Conservation (phyloP, 2,888 invertebrate species). For the Pachycephus smyrnensis region DNA sequence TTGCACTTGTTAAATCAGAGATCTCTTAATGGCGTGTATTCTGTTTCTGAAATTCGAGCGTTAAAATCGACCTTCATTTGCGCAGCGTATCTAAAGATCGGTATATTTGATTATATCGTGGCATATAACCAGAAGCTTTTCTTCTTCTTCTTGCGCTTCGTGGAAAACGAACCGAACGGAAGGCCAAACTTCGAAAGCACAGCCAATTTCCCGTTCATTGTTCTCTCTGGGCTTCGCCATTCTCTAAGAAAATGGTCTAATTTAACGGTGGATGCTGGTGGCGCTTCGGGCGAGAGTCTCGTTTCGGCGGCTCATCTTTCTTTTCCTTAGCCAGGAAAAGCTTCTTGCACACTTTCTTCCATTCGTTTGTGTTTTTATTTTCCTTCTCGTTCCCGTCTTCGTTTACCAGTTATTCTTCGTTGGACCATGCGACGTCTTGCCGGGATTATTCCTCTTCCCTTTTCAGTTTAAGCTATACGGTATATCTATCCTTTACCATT, state of each 20-base stretch:
- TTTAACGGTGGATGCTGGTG: background rate
- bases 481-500: background rate
- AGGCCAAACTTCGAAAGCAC: constrained; percentile 24
- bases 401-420: background rate
- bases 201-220: constrained; percentile 28
- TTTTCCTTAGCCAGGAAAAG: background rate
- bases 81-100: background rate
- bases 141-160: background rate
- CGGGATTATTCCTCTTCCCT: background rate
- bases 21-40: too few species aligned
- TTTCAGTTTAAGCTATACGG: background rate
- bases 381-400: background rate
- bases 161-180: background rate
- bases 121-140: background rate
- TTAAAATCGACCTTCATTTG: background rate
- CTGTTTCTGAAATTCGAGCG: background rate
- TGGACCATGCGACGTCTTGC: background rate
- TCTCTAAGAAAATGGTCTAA: background rate
- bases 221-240: constrained; percentile 9
- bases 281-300: background rate
- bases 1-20: background rate
- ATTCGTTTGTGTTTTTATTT: background rate
- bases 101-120: too few species aligned
- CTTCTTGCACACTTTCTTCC: background rate
- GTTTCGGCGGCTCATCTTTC: background rate